Evolutionary conservation across 2,797 vertebrate genomes (phyloP).

Genomic region (Sciaenops ocellatus): DNA sequence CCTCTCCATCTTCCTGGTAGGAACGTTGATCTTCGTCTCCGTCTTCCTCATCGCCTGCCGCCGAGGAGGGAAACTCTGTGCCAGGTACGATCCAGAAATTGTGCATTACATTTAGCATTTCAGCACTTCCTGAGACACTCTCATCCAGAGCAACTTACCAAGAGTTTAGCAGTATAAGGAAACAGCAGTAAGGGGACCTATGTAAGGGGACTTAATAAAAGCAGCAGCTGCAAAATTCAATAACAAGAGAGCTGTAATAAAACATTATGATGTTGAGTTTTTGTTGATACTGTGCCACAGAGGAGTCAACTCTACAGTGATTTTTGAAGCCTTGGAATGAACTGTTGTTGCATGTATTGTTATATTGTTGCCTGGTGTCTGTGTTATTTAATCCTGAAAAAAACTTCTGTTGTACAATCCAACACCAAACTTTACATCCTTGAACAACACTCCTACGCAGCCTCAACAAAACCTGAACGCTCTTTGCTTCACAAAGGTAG

Average conservation of each 20-base stretch:
- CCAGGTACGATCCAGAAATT: constrained; percentile 84
- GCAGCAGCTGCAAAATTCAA: constrained; percentile 37
- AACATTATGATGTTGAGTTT: constrained; percentile 15
- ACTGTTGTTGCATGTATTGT: not conserved
- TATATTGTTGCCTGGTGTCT: not conserved
- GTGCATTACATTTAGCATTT: not conserved
- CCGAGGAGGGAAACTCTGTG: constrained; percentile 85
- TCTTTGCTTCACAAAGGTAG: constrained; percentile 4
- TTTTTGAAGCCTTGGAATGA: not conserved
- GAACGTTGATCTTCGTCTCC: constrained; percentile 89
- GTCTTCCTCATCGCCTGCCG: constrained; percentile 91
- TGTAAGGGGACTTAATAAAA: constrained; percentile 21
- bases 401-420: not conserved
- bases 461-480: not conserved
- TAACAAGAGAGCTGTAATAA: constrained; percentile 27
- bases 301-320: not conserved
- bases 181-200: not conserved
- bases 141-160: not conserved
- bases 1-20: constrained; percentile 92
- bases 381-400: constrained; percentile 1
- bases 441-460: not conserved
- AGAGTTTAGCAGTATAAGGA: not conserved
- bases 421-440: constrained; percentile 1
- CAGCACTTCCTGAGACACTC: not conserved
- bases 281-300: constrained; percentile 18